Evolutionary conservation across 2,888 invertebrate genomes (phyloP).

Genomic region (Callinectes sapidus): DNA sequence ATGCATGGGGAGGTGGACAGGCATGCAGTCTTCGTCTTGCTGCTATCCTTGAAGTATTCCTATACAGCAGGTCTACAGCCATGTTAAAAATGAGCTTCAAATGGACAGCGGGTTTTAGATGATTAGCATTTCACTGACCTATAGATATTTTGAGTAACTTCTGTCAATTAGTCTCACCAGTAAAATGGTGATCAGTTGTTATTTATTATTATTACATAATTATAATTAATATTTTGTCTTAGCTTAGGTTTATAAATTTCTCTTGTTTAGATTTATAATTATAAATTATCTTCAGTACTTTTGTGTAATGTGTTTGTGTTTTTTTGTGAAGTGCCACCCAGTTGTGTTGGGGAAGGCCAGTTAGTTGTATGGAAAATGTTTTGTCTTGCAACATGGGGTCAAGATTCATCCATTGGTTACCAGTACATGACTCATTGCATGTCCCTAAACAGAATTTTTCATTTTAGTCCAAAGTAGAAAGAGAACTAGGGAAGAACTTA

Average conservation of each 20-base stretch:
- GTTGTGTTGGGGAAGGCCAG: too few relatives aligned
- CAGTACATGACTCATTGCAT: background rate
- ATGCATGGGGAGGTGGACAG: constrained; percentile 46
- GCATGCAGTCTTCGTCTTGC: constrained; percentile 52
- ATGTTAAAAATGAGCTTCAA: constrained; percentile 48
- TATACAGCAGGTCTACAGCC: constrained; percentile 41
- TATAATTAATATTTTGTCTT: background rate
- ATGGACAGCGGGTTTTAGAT: constrained; percentile 2
- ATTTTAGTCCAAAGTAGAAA: background rate
- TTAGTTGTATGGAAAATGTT: background rate
- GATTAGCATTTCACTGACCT: constrained; percentile 8
- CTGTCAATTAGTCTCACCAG: background rate
- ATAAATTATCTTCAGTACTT: background rate
- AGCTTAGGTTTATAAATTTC: background rate
- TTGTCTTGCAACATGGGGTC: background rate
- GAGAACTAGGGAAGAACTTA: background rate
- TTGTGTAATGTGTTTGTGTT: background rate
- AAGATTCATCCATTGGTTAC: constrained; percentile 6
- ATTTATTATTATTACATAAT: constrained; percentile 9
- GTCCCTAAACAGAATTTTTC: background rate
- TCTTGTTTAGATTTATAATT: background rate
- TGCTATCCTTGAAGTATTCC: constrained; percentile 59
- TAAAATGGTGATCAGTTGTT: background rate
- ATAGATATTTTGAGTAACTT: background rate
- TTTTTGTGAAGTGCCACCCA: too few relatives aligned